phyloP scores from a whole-genome alignment of 2,888 invertebrate species.

The Anagyrus pseudococci region DNA sequence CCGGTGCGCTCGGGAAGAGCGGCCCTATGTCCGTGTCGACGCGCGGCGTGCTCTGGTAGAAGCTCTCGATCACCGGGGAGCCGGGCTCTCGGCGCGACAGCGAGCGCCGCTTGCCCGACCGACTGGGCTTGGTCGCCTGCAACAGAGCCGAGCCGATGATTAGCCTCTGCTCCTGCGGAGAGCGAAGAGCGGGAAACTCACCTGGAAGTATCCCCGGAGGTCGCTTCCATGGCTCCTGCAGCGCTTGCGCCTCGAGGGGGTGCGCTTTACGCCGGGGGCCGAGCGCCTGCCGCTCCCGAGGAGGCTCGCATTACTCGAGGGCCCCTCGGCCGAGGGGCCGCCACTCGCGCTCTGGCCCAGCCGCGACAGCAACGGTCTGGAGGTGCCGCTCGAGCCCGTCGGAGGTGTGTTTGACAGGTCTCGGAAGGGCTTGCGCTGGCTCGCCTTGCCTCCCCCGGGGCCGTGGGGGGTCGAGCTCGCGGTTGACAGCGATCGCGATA shows the following conservation, averaged over 20 bases:
- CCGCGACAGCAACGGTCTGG: not conserved
- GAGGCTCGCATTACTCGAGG: not conserved
- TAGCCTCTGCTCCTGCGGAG: not conserved
- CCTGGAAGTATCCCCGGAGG: conserved; percentile 57
- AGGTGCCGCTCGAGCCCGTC: conserved; percentile 40
- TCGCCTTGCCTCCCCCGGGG: conserved; percentile 32
- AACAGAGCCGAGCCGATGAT: not conserved
- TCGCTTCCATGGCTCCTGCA: conserved; percentile 58
- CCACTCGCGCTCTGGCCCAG: not conserved
- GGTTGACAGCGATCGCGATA: conserved; percentile 59
- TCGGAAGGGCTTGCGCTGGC: conserved; percentile 50
- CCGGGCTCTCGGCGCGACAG: conserved; percentile 45
- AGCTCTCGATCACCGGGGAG: conserved; percentile 53
- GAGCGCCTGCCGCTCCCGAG: not conserved
- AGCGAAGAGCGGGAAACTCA: conserved; percentile 21
- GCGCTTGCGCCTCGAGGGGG: conserved; percentile 51
- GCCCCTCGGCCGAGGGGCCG: not conserved
- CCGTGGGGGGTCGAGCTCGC: conserved; percentile 57
- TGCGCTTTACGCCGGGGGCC: conserved; percentile 31
- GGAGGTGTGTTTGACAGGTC: conserved; percentile 60
- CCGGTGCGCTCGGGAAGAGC: conserved; percentile 46
- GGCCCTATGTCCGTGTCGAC: conserved; percentile 59
- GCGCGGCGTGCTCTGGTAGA: conserved; percentile 58
- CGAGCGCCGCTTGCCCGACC: conserved; percentile 55
- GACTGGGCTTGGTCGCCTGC: conserved; percentile 56